A percentile compares a stretch with the other conserved stretches of the same genome.
These are phyloP conservation scores for Poeciliopsis infans DNA, from an alignment of 2,797 vertebrate genomes.

Conservation along the genomic window DNA sequence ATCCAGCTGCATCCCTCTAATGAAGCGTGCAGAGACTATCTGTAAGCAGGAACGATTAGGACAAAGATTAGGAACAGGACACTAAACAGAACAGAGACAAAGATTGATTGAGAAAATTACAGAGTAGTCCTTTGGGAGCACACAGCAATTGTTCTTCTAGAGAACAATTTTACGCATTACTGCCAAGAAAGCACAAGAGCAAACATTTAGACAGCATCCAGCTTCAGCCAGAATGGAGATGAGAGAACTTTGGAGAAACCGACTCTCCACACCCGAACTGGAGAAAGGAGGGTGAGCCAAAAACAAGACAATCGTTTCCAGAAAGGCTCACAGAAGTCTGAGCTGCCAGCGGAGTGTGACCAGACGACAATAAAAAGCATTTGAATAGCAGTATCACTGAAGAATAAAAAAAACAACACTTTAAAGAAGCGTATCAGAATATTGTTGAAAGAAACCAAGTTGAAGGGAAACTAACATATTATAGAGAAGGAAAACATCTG, in stretches of 20 bases:
- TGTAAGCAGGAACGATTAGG: background rate
- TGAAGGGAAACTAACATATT: background rate
- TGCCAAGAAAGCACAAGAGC: conserved; percentile 3
- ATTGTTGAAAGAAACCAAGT: background rate
- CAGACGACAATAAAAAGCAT: background rate
- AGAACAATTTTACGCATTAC: background rate
- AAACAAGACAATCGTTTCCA: background rate
- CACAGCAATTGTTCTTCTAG: background rate
- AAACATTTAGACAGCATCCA: background rate
- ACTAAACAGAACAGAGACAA: background rate
- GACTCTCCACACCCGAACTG: background rate
- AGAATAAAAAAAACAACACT: background rate
- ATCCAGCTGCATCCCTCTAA: background rate
- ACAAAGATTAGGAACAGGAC: background rate
- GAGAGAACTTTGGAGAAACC: background rate
- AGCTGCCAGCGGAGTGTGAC: background rate
- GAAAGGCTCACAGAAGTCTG: background rate
- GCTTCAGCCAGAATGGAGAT: background rate
- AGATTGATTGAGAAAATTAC: background rate
- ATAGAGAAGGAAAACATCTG: background rate
- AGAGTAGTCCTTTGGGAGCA: background rate
- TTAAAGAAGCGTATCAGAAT: background rate
- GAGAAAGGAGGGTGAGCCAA: conserved; percentile 3
- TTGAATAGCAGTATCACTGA: background rate
- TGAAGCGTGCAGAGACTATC: background rate